These are phyloP conservation scores for Asobara japonica DNA, from an alignment of 1,140 invertebrate species.

Conservation along the genomic window DNA sequence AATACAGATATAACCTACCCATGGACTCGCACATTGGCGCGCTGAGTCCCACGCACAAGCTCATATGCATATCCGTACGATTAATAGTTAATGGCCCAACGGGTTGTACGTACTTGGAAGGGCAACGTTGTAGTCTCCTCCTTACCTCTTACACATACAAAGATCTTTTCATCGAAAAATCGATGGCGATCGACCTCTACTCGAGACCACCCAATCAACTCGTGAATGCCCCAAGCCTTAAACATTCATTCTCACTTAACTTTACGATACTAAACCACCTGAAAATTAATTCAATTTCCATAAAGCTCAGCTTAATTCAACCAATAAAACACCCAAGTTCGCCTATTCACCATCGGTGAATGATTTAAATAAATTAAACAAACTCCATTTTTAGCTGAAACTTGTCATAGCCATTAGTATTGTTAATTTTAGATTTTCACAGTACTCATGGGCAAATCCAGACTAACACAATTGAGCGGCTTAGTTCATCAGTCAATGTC, in stretches of 20 bases:
- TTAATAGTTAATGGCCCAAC: slow-evolving; percentile 52
- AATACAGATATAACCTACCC: slow-evolving; percentile 35
- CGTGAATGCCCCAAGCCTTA: neutral
- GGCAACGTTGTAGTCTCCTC: slow-evolving; percentile 20
- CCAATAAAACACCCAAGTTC: too few species aligned
- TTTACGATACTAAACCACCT: neutral
- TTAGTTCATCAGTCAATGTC: slow-evolving; percentile 62
- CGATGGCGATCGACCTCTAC: slow-evolving; percentile 14
- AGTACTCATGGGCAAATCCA: slow-evolving; percentile 6
- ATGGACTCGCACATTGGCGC: slow-evolving; percentile 39
- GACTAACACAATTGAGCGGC: slow-evolving; percentile 60
- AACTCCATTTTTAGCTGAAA: neutral
- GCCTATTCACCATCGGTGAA: neutral
- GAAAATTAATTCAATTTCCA: neutral
- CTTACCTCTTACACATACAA: neutral
- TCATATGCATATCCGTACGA: slow-evolving; percentile 55
- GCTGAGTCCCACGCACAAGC: slow-evolving; percentile 49
- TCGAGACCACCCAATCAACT: slow-evolving; percentile 32
- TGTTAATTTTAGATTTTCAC: slow-evolving; percentile 35
- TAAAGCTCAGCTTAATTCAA: neutral
- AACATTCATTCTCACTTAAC: slow-evolving; percentile 23
- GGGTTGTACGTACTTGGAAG: slow-evolving; percentile 25
- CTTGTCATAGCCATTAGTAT: neutral
- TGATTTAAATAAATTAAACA: neutral
- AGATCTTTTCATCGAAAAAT: slow-evolving; percentile 17